Conservation (phyloP, 2,113 vertebrate species). For the Benitochromis conjunctus region DNA sequence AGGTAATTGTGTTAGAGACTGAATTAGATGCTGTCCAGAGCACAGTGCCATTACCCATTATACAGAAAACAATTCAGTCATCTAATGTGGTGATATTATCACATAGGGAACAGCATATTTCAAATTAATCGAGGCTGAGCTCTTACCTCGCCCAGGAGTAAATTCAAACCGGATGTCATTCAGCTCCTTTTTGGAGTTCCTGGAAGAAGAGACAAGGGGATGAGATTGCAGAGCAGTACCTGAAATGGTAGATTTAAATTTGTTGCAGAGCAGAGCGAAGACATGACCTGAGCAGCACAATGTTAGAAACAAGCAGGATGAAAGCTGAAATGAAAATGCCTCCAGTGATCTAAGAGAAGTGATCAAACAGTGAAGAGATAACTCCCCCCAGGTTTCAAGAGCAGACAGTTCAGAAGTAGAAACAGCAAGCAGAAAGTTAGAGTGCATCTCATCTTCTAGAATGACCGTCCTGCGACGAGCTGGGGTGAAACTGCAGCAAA, state of each 20-base stretch:
- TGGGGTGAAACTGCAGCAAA: background rate
- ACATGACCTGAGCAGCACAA: background rate
- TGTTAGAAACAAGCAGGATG: background rate
- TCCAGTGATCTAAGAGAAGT: background rate
- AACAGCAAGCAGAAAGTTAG: background rate
- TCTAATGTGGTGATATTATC: background rate
- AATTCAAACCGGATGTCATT: constrained; percentile 99
- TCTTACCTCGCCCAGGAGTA: constrained; percentile 88
- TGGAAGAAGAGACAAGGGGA: constrained; percentile 69
- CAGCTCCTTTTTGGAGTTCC: constrained; percentile 95
- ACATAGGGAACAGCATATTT: background rate
- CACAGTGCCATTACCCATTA: background rate
- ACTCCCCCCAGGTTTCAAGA: background rate
- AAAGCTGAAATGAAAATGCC: background rate
- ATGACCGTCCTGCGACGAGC: background rate
- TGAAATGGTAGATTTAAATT: background rate
- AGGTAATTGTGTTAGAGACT: constrained; percentile 13
- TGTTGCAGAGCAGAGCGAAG: background rate
- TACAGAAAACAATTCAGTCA: background rate
- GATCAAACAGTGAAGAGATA: background rate
- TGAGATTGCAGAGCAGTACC: background rate
- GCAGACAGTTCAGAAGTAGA: background rate
- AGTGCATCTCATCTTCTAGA: background rate
- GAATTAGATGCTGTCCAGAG: constrained; percentile 20
- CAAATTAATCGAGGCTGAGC: background rate